Evolutionary conservation across 2,888 invertebrate genomes (phyloP), one percentile per base, ranked within the genome.

Genomic region (Caenorhabditis imperialis): DNA sequence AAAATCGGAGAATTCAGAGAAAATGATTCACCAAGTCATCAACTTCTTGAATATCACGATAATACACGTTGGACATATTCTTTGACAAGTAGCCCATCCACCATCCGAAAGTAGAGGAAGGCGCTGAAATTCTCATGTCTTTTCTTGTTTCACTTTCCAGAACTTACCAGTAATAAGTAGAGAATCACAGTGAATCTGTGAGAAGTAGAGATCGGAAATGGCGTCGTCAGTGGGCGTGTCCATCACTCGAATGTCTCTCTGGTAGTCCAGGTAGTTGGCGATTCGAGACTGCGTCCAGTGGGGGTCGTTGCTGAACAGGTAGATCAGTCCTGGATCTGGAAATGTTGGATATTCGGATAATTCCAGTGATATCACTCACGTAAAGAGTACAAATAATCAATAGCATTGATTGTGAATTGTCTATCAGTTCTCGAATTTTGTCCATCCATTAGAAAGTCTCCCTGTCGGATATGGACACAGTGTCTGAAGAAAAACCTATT

Each of bases 21-120:
- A 63, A 16, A n/a, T 8, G 22, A 20, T 35, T 37, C 20, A 10
- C 6, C 10, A n/a, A 5, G 35, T 71, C 71, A 20, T 71, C 62
- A 1, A 62, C 62, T 1, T 30, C 25, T 20, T 50, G 35, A 35
- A 71, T 71, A 57, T 71, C 71, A 38, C 57, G 62, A 53, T 71
- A 71, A 51, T 51, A 71, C 0, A 71, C 62, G n/a, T 23, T 1
- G 1, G 22, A 18, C 33, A 62, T 44, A 23, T 51, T 38, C 27
- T 71, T 71, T 5, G 71, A 57, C 14, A 71, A n/a, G 18, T 57
- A 71, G 2, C 60, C 60, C 18, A 71, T 35, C 71, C 71, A 71
- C 71, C 71, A 71, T 3, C 71, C 71, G 35, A 71, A 71, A 20
- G 71, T 71, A 0, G 62, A 62, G 6, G 62, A 62, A 3, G 71